These are phyloP conservation scores for Luehdorfia chinensis DNA, from an alignment of 1,140 invertebrate species.

Conservation along the genomic window DNA sequence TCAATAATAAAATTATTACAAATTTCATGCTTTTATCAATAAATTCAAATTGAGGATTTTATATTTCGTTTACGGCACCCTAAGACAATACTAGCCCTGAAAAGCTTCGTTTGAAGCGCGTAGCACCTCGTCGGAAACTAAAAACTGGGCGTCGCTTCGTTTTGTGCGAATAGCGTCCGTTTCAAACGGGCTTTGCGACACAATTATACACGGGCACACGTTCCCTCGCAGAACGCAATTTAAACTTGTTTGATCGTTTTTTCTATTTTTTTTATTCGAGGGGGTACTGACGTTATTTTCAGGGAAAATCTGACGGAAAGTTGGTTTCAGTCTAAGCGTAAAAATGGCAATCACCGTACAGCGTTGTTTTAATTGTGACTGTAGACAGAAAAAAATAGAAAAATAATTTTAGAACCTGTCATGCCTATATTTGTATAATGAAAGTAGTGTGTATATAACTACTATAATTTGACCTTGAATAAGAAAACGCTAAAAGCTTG, in stretches of 20 bases:
- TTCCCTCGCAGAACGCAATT: slow-evolving; percentile 30
- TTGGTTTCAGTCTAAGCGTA: background rate
- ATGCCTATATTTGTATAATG: background rate
- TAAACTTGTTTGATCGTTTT: slow-evolving; percentile 31
- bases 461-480: too few relatives aligned
- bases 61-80: slow-evolving; percentile 4
- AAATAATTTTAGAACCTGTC: background rate
- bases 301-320: slow-evolving; percentile 4
- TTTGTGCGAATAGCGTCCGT: slow-evolving; percentile 10
- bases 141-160: slow-evolving; percentile 16
- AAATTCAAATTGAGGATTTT: too few relatives aligned
- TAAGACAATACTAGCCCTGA: background rate
- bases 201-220: slow-evolving; percentile 23
- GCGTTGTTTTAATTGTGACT: background rate
- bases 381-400: background rate
- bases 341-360: background rate
- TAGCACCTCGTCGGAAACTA: slow-evolving; percentile 26
- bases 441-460: background rate
- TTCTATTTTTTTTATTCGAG: slow-evolving; percentile 19
- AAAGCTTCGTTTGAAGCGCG: slow-evolving; percentile 4
- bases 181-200: slow-evolving; percentile 24
- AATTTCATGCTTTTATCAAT: too few relatives aligned
- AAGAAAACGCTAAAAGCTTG: too few relatives aligned
- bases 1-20: too few relatives aligned
- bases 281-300: slow-evolving; percentile 7